These are phyloP conservation scores for Drosophila pegasa DNA, from an alignment of 2,888 invertebrate genomes.

Conservation along the genomic window DNA sequence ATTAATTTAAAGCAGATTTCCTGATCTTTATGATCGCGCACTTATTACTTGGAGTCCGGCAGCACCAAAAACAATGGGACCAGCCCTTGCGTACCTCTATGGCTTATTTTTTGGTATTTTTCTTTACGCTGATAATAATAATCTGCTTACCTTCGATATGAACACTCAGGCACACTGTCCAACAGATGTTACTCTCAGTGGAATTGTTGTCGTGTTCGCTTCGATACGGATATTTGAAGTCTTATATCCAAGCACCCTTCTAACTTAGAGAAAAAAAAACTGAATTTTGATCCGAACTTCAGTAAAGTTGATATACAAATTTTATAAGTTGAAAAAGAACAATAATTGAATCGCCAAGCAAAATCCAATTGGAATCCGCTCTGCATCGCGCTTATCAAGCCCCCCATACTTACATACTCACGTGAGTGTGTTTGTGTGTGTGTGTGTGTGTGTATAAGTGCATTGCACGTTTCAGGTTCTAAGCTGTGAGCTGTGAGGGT, in stretches of 20 bases:
- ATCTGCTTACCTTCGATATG: neutral
- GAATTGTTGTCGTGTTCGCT: conserved; percentile 53
- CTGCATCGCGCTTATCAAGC: conserved; percentile 39
- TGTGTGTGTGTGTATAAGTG: conserved; percentile 47
- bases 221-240: conserved; percentile 45
- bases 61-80: conserved; percentile 24
- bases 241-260: conserved; percentile 23
- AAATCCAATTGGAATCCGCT: conserved; percentile 27
- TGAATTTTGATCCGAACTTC: conserved; percentile 24
- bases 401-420: conserved; percentile 36
- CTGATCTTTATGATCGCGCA: neutral
- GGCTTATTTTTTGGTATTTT: conserved; percentile 29
- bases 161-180: conserved; percentile 20
- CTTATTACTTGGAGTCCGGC: neutral
- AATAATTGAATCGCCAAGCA: conserved; percentile 11
- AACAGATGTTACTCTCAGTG: conserved; percentile 62
- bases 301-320: conserved; percentile 19
- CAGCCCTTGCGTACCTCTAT: neutral
- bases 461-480: conserved; percentile 43
- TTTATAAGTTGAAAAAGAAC: conserved; percentile 6
- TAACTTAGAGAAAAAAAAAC: conserved; percentile 5
- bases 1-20: too few species aligned
- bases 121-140: neutral
- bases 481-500: conserved; percentile 37
- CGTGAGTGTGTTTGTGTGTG: conserved; percentile 44